Conservation (phyloP, 2,113 vertebrate genomes). For the Chaetodon auriga region DNA sequence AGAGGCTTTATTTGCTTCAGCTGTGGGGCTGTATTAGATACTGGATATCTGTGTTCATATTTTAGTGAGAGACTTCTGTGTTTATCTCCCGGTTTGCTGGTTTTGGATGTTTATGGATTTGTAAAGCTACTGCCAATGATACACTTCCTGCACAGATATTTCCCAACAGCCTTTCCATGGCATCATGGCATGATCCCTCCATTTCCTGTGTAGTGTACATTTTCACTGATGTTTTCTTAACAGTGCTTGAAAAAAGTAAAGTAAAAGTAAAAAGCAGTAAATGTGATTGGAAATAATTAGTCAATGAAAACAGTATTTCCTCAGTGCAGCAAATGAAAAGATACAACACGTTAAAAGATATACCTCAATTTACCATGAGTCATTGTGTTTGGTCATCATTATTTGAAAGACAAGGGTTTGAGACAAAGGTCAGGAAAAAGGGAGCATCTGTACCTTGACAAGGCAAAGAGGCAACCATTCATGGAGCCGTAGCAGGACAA, state of each 20-base stretch:
- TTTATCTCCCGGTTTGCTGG: neutral
- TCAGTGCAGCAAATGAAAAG: neutral
- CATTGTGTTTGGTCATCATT: neutral
- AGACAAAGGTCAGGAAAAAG: neutral
- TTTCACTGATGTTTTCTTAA: neutral
- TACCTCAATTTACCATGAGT: neutral
- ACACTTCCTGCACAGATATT: neutral
- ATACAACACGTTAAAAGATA: neutral
- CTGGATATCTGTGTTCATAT: neutral
- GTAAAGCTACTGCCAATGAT: neutral
- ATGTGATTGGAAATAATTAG: neutral
- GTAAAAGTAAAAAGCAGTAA: neutral
- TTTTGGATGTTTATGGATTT: neutral
- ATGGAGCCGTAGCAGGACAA: slow-evolving; percentile 96
- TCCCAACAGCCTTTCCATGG: neutral
- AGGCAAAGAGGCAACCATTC: slow-evolving; percentile 92
- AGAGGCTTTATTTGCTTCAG: neutral
- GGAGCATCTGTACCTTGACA: slow-evolving; percentile 88
- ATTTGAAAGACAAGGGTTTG: neutral
- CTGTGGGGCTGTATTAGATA: neutral
- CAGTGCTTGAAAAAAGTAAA: neutral
- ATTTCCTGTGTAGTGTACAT: neutral
- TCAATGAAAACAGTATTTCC: neutral
- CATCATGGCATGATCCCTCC: neutral
- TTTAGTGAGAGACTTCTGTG: neutral